Conservation (phyloP, 2,888 invertebrate species). For the Agrotis ipsilon region DNA sequence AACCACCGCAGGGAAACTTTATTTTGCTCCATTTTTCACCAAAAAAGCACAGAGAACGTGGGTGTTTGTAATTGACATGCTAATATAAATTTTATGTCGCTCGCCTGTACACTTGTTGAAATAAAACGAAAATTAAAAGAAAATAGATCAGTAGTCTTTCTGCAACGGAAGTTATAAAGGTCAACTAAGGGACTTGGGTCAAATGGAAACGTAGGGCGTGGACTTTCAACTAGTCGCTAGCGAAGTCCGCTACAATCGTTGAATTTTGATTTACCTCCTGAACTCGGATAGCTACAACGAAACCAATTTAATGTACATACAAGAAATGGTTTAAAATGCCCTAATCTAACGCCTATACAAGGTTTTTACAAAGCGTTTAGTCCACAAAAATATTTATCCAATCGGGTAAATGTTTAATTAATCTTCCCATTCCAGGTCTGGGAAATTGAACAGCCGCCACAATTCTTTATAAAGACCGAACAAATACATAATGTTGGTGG, state of each 20-base stretch:
- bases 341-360: constrained; percentile 17
- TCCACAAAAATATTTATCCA: constrained; percentile 59
- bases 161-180: constrained; percentile 43
- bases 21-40: constrained; percentile 26
- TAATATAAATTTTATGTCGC: constrained; percentile 4
- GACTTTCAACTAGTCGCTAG: constrained; percentile 31
- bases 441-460: constrained; percentile 59
- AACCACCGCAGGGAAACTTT: constrained; percentile 46
- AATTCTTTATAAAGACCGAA: constrained; percentile 55
- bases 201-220: constrained; percentile 22
- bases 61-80: constrained; percentile 20
- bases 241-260: constrained; percentile 11
- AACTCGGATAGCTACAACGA: constrained; percentile 1
- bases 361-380: constrained; percentile 54
- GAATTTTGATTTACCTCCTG: constrained; percentile 25
- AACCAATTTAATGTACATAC: constrained; percentile 9
- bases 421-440: constrained; percentile 53
- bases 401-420: constrained; percentile 58
- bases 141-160: constrained; percentile 27
- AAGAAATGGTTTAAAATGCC: neutral
- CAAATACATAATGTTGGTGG: constrained; percentile 45
- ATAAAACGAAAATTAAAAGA: constrained; percentile 17
- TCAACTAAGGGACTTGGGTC: constrained; percentile 41
- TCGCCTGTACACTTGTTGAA: neutral
- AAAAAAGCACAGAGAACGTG: constrained; percentile 10